Conservation (phyloP, 2,888 invertebrate genomes). For the Cryptocephalus moraei region DNA sequence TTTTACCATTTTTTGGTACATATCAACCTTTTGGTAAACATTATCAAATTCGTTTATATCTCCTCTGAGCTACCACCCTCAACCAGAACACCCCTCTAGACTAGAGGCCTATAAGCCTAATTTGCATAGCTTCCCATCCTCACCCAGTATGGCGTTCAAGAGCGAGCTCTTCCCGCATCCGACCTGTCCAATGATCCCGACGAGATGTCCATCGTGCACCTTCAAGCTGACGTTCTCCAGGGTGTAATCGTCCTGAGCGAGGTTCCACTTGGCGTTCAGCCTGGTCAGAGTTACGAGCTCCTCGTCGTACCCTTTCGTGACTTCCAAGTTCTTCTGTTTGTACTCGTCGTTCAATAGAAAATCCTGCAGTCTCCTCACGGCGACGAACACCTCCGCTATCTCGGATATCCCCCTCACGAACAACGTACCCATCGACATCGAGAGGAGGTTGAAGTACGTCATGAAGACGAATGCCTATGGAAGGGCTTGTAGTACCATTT, state of each 20-base stretch:
- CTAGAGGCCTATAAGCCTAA: too few relatives aligned
- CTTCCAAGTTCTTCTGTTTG: neutral
- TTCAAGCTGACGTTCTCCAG: conserved; percentile 28
- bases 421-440: neutral
- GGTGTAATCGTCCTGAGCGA: conserved; percentile 27
- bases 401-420: neutral
- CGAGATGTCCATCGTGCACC: conserved; percentile 32
- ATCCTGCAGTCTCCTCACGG: neutral
- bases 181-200: conserved; percentile 48
- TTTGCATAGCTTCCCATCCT: too few relatives aligned
- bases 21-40: too few relatives aligned
- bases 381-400: neutral
- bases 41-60: conserved; percentile 38
- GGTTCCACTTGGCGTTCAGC: conserved; percentile 33
- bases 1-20: too few relatives aligned
- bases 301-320: conserved; percentile 1
- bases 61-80: too few relatives aligned
- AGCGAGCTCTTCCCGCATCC: conserved; percentile 58
- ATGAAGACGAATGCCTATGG: neutral
- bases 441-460: neutral
- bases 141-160: conserved; percentile 6
- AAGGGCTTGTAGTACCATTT: too few relatives aligned
- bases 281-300: conserved; percentile 24
- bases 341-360: neutral
- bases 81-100: too few relatives aligned